Evolutionary conservation across 1,140 invertebrate species (phyloP), one percentile per base, ranked within the genome.

Genomic region (Brachionus paranguensis): DNA sequence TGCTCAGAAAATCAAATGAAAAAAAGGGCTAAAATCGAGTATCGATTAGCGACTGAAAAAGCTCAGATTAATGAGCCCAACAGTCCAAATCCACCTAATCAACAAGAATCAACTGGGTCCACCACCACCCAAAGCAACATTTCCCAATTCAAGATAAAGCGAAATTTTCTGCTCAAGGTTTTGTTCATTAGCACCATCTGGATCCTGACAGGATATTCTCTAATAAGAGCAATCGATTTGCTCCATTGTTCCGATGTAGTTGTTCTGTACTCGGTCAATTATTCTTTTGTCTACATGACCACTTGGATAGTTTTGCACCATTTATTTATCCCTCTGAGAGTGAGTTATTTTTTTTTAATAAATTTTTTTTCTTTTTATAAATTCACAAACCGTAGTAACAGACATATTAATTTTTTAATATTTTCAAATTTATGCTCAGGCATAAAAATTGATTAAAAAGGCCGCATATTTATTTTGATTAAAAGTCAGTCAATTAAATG

Each of bases 251-350:
- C 78, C 1, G 53, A 81, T 64, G 53, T 81, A 45, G 17, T 81
- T 43, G 64, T 81, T 47, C n/a, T 81, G 14, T 60, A 45, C 27
- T 60, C 78, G 27, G 78, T 81, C 12, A 81, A 81, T 81, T 81
- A 20, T 45, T 81, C 78, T 5, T 81, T 81, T 65, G 43, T 81
- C 10, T 81, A 81, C 27, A 81, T 81, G 64, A n/a, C 78, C 41
- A 10, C 37, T 27, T 81, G 78, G 78, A 68, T 81, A 14, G n/a
- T 64, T 37, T 37, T 81, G 8, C 78, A 81, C 45, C 78, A 81
- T 17, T 29, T 64, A 37, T 81, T 81, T 47, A 68, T 81, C 10
- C 78, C 78, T 64, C 17, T 81, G 5, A 17, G 78, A 41, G 78
- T 81, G n/a, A 81, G 20, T 43, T 14, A n/a, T 53, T 14, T 47